Base-by-base conservation (phyloP, 2,797 vertebrate genomes). In the Phoxinus dragarum region DNA sequence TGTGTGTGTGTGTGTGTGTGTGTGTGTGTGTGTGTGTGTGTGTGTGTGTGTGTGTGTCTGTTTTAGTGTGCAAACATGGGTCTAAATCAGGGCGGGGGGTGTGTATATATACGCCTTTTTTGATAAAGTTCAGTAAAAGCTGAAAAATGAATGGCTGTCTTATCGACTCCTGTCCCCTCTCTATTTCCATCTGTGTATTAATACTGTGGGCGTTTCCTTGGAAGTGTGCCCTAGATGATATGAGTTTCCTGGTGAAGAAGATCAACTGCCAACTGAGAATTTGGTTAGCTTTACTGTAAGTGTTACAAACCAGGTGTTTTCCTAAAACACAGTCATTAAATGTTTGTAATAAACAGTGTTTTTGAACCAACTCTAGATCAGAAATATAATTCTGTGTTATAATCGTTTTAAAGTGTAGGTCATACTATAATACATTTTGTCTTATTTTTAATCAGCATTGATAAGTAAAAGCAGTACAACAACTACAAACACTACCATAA, bases 141-240 rank as follows among this genome's bases (percentile, higher is more conserved):
- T 47, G 21, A 56, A 84, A 84, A 69, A 72, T 76, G 0, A 69
- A 23, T 84, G 61, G 72, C 42, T 73, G 76, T 68, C 11, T 66
- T 59, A 61, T 72, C 54, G 77, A 23, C 59, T 23, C 38, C n/a
- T 80, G 23, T n/a, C 59, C 36, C 40, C 23, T 44, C 44, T 82
- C 79, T 86, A 77, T 88, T 89, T 88, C 52, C 31, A 69, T 84
- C 75, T 82, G n/a, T 19, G 36, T 82, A 85, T 84, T 85, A 80
- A 85, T 87, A 82, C 56, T 67, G 52, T 42, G 59, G 74, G 82
- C 17, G 85, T 56, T 69, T 76, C 3, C 82, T 66, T 79, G 44
- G 34, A 56, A 67, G 61, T 14, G 64, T 86, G 76, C 68, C 56
- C 69, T 59, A 59, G 36, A 52, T 80, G 74, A 87, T 89, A 80